A percentile compares a stretch with the other conserved stretches of the same genome.
These are phyloP conservation scores for Amphipoea oculea DNA, from an alignment of 2,888 invertebrate genomes.

Conservation along the genomic window DNA sequence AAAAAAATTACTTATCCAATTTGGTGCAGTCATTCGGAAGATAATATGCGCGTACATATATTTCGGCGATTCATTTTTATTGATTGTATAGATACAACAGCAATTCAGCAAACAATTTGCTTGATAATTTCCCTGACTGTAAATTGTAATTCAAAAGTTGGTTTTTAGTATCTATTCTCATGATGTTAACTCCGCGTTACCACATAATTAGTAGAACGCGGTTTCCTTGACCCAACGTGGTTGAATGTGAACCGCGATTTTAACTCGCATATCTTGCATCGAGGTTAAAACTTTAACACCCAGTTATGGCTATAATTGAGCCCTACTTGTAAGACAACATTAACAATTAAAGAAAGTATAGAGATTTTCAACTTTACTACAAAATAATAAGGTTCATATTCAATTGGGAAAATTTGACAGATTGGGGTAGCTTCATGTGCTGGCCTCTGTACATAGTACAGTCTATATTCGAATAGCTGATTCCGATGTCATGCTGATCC, in stretches of 20 bases:
- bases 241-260: constrained; percentile 23
- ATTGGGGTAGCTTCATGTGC: too few species aligned
- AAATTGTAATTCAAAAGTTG: background rate
- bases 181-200: constrained; percentile 25
- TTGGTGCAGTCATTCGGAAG: too few species aligned
- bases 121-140: background rate
- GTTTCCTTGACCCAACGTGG: constrained; percentile 51
- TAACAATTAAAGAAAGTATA: background rate
- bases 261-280: constrained; percentile 1
- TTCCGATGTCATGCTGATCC: too few species aligned
- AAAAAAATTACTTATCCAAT: too few species aligned
- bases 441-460: background rate
- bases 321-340: background rate
- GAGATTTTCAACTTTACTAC: background rate
- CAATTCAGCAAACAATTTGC: background rate
- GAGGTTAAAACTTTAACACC: background rate
- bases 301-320: background rate
- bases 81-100: background rate
- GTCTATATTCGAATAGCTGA: too few species aligned
- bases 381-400: too few species aligned
- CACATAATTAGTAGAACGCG: constrained; percentile 17
- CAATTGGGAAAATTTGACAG: too few species aligned
- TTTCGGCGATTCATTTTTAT: too few species aligned
- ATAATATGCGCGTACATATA: too few species aligned
- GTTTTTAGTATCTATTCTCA: constrained; percentile 2